A percentile compares a stretch with the other conserved stretches of the same genome.
Conservation (phyloP, 92 coral and sea anemone genomes). For the Epizoanthus ramosus region DNA sequence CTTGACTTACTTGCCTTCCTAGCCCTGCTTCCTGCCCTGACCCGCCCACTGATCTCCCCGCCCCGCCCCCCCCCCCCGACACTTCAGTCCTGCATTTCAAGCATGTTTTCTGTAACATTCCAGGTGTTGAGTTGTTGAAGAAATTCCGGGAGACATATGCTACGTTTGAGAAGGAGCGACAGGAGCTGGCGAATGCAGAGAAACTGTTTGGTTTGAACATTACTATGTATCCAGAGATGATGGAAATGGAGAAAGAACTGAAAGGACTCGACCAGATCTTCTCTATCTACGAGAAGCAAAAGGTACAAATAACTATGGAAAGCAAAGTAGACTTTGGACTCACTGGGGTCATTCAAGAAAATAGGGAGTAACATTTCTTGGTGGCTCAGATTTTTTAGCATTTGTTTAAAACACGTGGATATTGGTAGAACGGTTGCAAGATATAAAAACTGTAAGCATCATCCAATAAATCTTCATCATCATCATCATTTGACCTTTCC, state of each 20-base stretch:
- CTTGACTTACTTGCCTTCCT: no score
- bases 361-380: neutral
- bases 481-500: no score
- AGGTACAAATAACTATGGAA: conserved; percentile 48
- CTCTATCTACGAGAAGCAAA: conserved; percentile 89
- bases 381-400: neutral
- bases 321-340: neutral
- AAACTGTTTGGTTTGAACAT: conserved; percentile 92
- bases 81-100: neutral
- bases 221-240: conserved; percentile 94
- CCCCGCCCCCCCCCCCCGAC: no score
- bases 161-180: conserved; percentile 91
- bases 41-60: no score
- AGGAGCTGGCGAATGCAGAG: conserved; percentile 98
- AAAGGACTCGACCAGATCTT: conserved; percentile 95
- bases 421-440: no score
- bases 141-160: conserved; percentile 88
- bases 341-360: neutral
- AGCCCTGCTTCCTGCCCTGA: no score
- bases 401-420: no score
- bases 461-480: no score
- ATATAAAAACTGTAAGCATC: no score
- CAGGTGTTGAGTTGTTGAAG: conserved; percentile 93
- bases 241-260: conserved; percentile 95
- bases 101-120: neutral